phyloP scores from a whole-genome alignment of 2,888 invertebrate species.

The Lepetodrilus schrolli region DNA sequence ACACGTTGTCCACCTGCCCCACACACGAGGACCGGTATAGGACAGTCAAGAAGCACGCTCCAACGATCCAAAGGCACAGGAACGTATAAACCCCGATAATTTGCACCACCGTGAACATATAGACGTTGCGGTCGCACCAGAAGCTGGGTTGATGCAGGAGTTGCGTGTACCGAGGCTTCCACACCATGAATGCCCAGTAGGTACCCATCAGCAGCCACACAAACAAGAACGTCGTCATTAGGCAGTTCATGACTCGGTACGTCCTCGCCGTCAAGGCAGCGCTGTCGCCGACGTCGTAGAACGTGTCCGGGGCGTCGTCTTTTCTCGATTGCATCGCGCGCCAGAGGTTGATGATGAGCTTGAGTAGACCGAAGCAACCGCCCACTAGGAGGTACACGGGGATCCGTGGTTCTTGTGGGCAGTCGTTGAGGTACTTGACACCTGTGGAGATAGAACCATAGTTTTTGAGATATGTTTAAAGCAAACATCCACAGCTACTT shows the following conservation, averaged over 20 bases:
- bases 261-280: conserved; percentile 73
- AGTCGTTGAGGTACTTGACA: conserved; percentile 86
- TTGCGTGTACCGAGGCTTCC: conserved; percentile 85
- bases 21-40: conserved; percentile 22
- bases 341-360: conserved; percentile 80
- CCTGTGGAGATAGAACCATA: conserved; percentile 78
- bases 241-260: conserved; percentile 81
- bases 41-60: background rate
- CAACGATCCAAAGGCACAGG: conserved; percentile 38
- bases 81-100: conserved; percentile 83
- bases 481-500: too few species aligned
- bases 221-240: conserved; percentile 82
- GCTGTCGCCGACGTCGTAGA: conserved; percentile 55
- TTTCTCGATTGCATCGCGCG: conserved; percentile 81
- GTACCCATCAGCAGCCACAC: conserved; percentile 87
- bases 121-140: conserved; percentile 87
- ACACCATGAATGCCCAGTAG: conserved; percentile 85
- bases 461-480: too few species aligned
- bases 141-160: conserved; percentile 84
- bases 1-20: background rate
- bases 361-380: conserved; percentile 84
- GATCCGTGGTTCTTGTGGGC: conserved; percentile 85
- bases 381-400: conserved; percentile 89
- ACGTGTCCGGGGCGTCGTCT: conserved; percentile 60
- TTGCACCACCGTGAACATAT: conserved; percentile 85